Percentiles rank a stretch among this genome's conserved stretches.
Evolutionary conservation across 2,797 vertebrate species (phyloP).

Genomic region (Eulemur coronatus): DNA sequence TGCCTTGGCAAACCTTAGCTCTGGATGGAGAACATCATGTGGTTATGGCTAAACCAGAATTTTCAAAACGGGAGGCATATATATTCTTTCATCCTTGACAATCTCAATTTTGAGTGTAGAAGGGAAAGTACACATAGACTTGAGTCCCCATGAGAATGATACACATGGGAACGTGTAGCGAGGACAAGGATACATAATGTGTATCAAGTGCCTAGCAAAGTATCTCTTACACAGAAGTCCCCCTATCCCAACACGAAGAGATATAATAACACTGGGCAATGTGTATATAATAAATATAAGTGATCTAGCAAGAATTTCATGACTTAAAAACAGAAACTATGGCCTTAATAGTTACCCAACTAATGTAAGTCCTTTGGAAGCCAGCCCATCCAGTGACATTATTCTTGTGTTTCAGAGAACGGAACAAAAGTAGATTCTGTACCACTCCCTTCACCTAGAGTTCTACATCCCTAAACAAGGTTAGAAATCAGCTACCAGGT

Average conservation of each 20-base stretch:
- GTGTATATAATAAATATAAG: not conserved
- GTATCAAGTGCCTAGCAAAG: not conserved
- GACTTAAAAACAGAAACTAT: not conserved
- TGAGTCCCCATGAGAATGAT: not conserved
- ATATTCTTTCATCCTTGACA: constrained; percentile 11
- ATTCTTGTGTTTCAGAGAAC: constrained; percentile 21
- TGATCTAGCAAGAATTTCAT: not conserved
- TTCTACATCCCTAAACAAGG: not conserved
- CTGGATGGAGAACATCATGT: not conserved
- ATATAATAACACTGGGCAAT: not conserved
- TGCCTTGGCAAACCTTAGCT: constrained; percentile 20
- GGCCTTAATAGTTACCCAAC: not conserved
- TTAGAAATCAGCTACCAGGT: not conserved
- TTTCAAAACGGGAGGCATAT: constrained; percentile 12
- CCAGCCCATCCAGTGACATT: not conserved
- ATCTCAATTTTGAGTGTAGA: not conserved
- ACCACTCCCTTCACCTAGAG: not conserved
- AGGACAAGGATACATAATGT: not conserved
- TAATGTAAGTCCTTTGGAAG: constrained; percentile 1
- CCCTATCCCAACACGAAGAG: not conserved
- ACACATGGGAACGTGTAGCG: not conserved
- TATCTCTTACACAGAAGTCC: not conserved
- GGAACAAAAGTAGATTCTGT: not conserved
- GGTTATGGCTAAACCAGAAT: not conserved
- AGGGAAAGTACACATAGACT: not conserved